A percentile compares a stretch with the other conserved stretches of the same genome.
phyloP scores from a whole-genome alignment of 2,888 invertebrate species.

The Ophioninae sp. region DNA sequence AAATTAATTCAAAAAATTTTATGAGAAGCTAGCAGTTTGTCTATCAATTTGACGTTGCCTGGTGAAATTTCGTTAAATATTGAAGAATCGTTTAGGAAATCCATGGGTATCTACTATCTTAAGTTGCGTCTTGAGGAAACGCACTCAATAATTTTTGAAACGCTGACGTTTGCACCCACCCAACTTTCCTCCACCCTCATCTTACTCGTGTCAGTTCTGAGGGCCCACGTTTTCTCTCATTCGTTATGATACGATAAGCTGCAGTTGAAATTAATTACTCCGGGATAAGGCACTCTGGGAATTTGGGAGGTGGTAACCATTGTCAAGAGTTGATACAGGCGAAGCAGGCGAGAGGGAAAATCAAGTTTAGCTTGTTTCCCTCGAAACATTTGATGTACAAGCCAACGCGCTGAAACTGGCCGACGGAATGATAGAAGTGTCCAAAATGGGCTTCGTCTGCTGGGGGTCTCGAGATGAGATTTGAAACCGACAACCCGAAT shows the following conservation, averaged over 20 bases:
- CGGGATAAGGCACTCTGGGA: constrained; percentile 24
- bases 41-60: too few species aligned
- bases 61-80: too few species aligned
- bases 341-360: constrained; percentile 53
- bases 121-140: background rate
- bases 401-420: background rate
- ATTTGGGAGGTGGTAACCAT: constrained; percentile 41
- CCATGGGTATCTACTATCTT: too few species aligned
- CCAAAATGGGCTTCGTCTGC: background rate
- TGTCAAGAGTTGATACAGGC: constrained; percentile 47
- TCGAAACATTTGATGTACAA: constrained; percentile 25
- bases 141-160: constrained; percentile 42
- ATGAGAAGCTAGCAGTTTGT: too few species aligned
- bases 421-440: constrained; percentile 19
- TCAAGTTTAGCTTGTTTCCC: constrained; percentile 54
- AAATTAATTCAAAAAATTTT: too few species aligned
- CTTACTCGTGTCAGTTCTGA: constrained; percentile 32
- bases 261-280: constrained; percentile 61
- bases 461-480: background rate
- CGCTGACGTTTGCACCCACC: constrained; percentile 37
- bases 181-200: constrained; percentile 40
- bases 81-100: too few species aligned
- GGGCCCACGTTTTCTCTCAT: constrained; percentile 48
- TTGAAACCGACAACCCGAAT: constrained; percentile 4
- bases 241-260: constrained; percentile 57